A percentile compares a stretch with the other conserved stretches of the same genome.
These are phyloP conservation scores for Poliocrania exsul DNA, from an alignment of 2,797 vertebrate species.

Conservation along the genomic window DNA sequence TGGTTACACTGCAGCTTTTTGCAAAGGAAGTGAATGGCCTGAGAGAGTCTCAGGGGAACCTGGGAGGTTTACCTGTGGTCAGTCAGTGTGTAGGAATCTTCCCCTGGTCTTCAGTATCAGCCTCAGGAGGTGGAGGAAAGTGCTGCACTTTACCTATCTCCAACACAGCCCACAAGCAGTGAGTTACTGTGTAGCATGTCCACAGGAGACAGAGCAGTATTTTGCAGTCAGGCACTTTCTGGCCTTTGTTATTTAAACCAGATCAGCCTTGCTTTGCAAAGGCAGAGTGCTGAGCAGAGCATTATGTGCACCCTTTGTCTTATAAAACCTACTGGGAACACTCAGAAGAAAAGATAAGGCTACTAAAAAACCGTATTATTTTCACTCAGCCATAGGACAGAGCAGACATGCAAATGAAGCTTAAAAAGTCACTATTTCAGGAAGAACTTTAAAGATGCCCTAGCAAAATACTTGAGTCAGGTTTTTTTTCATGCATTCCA, in stretches of 20 bases:
- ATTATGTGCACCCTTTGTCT: not conserved
- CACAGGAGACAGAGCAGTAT: not conserved
- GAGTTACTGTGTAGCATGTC: not conserved
- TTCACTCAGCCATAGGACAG: not conserved
- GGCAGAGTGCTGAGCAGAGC: not conserved
- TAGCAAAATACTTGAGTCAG: not conserved
- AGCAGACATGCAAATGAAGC: not conserved
- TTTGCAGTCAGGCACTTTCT: not conserved
- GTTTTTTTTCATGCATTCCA: not conserved
- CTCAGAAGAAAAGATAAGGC: not conserved
- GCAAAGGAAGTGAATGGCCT: not conserved
- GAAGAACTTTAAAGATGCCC: not conserved
- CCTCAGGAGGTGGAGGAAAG: not conserved
- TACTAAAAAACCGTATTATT: not conserved
- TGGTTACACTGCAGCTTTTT: not conserved
- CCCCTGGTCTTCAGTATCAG: not conserved
- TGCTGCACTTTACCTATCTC: not conserved
- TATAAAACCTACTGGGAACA: not conserved
- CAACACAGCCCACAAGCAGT: not conserved
- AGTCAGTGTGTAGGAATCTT: not conserved
- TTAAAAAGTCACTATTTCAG: not conserved
- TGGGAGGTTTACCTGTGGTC: not conserved
- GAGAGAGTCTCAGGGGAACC: not conserved
- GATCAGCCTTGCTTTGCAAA: not conserved
- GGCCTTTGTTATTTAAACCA: not conserved